Conservation (phyloP, 1,140 invertebrate species). For the Anastrepha ludens region DNA sequence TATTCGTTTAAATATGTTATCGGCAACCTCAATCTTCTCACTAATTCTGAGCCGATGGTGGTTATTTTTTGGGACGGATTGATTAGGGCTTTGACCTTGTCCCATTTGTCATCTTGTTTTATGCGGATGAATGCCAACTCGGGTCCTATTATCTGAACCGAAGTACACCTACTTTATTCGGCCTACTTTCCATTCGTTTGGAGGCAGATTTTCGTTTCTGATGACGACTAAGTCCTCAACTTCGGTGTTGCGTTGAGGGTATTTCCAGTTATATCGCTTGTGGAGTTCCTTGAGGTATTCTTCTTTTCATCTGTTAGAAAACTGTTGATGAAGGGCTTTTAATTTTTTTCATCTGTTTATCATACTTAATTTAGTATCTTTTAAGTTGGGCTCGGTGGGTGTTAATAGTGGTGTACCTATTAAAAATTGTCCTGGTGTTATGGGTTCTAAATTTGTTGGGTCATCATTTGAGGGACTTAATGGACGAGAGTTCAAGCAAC, state of each 20-base stretch:
- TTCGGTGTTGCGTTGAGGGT: not conserved
- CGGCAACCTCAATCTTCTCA: no score
- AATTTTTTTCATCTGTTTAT: no score
- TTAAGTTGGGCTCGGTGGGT: not conserved
- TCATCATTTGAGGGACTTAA: constrained; percentile 41
- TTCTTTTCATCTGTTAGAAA: constrained; percentile 52
- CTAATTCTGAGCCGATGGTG: no score
- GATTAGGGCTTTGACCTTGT: no score
- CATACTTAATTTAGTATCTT: no score
- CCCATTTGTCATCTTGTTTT: no score
- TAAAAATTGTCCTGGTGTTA: constrained; percentile 54
- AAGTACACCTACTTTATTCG: not conserved
- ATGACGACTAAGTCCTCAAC: not conserved
- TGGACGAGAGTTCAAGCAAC: constrained; percentile 50
- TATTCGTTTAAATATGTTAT: no score
- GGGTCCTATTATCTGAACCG: not conserved
- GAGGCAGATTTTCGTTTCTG: not conserved
- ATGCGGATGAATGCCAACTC: not conserved
- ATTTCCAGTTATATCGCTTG: constrained; percentile 48
- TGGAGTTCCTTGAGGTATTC: constrained; percentile 53
- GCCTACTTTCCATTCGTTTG: no score
- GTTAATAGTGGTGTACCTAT: constrained; percentile 11
- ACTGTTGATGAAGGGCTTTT: not conserved
- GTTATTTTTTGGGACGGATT: no score
- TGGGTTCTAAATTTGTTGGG: constrained; percentile 8